These are phyloP conservation scores for Sebastes itinus DNA, from an alignment of 2,797 vertebrate genomes.

Conservation along the genomic window DNA sequence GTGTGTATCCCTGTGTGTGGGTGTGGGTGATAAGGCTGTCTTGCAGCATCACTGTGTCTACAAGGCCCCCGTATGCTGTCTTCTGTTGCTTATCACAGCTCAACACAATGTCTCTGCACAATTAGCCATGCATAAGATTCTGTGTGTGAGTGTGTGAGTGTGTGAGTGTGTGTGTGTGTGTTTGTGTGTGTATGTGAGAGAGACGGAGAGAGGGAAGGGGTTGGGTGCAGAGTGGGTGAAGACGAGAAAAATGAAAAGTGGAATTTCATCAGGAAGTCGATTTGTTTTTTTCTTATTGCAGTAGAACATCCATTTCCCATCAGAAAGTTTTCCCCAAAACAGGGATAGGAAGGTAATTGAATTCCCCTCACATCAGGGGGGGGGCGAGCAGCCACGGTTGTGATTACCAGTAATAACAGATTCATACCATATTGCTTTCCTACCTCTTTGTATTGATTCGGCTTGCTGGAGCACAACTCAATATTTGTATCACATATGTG, in stretches of 20 bases:
- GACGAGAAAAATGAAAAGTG: conserved; percentile 68
- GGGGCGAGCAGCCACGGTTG: conserved; percentile 52
- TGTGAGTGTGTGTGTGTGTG: neutral
- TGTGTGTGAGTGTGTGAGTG: neutral
- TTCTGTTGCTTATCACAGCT: conserved; percentile 79
- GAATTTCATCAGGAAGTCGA: conserved; percentile 77
- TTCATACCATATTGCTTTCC: conserved; percentile 72
- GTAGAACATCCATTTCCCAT: conserved; percentile 73
- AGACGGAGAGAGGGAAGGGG: neutral
- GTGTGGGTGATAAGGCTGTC: conserved; percentile 79
- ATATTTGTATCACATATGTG: conserved; percentile 47
- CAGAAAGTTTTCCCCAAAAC: conserved; percentile 67
- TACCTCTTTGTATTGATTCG: conserved; percentile 71
- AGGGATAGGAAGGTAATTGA: conserved; percentile 70
- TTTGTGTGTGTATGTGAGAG: neutral
- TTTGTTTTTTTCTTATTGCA: conserved; percentile 73
- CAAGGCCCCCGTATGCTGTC: conserved; percentile 72
- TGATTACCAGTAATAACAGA: conserved; percentile 76
- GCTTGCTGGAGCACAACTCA: conserved; percentile 53
- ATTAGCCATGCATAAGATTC: conserved; percentile 75
- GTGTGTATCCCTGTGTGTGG: conserved; percentile 57
- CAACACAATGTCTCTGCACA: conserved; percentile 79
- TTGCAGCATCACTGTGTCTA: conserved; percentile 80
- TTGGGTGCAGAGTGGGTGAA: conserved; percentile 50
- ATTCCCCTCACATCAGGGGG: conserved; percentile 70